These are phyloP conservation scores for Pristionchus entomophagus DNA, from an alignment of 2,888 invertebrate genomes.

Conservation along the genomic window DNA sequence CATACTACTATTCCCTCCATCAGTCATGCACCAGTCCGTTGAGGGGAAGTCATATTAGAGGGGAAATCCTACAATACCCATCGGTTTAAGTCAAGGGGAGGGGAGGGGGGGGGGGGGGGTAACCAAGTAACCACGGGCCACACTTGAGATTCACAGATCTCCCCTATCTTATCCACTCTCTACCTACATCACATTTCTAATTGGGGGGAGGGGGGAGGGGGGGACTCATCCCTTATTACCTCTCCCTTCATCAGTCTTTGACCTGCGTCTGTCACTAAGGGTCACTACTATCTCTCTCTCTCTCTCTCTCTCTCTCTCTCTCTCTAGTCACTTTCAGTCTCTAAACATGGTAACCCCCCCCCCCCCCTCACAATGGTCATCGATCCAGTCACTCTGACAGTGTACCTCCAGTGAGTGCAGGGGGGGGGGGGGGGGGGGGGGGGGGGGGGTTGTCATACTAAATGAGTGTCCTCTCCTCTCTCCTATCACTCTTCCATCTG, in stretches of 20 bases:
- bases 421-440: neutral
- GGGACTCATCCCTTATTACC: neutral
- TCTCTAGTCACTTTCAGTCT: neutral
- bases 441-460: neutral
- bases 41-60: no score
- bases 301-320: no score
- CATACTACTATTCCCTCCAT: neutral
- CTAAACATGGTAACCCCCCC: no score
- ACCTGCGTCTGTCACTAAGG: neutral
- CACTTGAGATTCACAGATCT: neutral
- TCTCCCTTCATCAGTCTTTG: neutral
- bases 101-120: neutral
- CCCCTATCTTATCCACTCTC: neutral
- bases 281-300: no score
- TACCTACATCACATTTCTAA: slow-evolving; percentile 12
- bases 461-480: neutral
- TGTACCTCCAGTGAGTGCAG: no score
- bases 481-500: neutral
- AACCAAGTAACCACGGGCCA: neutral
- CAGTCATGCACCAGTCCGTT: no score
- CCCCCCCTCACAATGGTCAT: no score
- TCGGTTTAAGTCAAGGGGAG: neutral
- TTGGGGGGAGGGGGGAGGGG: no score
- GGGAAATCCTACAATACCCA: neutral
- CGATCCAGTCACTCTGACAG: no score